These are phyloP conservation scores for Helostoma temminkii DNA, from an alignment of 2,797 vertebrate species.

Conservation along the genomic window DNA sequence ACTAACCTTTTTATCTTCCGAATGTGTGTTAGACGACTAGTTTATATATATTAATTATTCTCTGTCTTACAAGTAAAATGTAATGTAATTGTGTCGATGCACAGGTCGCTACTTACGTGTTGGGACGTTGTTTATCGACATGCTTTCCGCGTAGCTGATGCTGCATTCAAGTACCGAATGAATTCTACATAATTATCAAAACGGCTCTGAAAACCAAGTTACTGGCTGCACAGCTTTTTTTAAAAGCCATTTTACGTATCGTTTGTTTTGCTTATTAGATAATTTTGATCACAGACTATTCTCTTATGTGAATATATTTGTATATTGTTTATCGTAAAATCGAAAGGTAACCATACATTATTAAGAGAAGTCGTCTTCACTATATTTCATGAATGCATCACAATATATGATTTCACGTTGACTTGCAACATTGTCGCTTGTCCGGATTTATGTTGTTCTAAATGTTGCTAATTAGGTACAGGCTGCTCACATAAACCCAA, in stretches of 20 bases:
- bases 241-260: accelerated
- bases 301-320: accelerated
- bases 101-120: neutral
- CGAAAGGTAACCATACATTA: no score
- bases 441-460: constrained; percentile 9
- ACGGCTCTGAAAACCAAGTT: neutral
- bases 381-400: constrained; percentile 22
- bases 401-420: constrained; percentile 25
- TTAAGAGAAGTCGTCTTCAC: accelerated
- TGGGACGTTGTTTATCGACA: neutral
- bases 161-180: constrained; percentile 2
- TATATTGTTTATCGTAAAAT: neutral
- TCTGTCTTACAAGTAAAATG: accelerated
- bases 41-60: accelerated
- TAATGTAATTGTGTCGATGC: accelerated
- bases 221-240: neutral
- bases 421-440: constrained; percentile 25
- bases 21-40: accelerated
- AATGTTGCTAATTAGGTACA: constrained; percentile 1
- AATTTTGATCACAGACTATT: accelerated
- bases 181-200: accelerated
- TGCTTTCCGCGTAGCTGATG: constrained; percentile 36
- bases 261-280: accelerated
- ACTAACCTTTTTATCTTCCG: accelerated
- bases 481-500: neutral